Percentiles rank a stretch among this genome's conserved stretches.
Evolutionary conservation across 2,888 invertebrate genomes (phyloP).

Genomic region (Baronia brevicornis): DNA sequence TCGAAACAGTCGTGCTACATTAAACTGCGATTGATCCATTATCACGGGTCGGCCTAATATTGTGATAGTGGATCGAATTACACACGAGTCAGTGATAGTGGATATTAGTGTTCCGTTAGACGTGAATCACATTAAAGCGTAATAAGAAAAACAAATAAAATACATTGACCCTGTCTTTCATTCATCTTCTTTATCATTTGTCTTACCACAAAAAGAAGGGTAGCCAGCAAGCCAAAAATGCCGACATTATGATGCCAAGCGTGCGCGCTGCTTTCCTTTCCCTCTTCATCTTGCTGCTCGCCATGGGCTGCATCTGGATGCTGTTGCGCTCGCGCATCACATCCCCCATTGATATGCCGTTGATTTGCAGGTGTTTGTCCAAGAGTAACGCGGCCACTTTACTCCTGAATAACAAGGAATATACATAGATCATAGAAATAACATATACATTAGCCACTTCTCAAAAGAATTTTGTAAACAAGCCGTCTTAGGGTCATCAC

Average conservation of each 20-base stretch:
- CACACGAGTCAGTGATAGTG: no score
- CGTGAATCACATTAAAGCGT: no score
- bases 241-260: constrained; percentile 96
- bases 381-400: constrained; percentile 90
- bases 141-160: no score
- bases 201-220: constrained; percentile 95
- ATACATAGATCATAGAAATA: no score
- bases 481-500: no score
- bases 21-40: no score
- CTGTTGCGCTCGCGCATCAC: constrained; percentile 76
- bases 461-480: no score
- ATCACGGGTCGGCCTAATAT: no score
- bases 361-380: constrained; percentile 92
- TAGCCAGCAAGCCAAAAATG: constrained; percentile 95
- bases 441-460: no score
- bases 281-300: constrained; percentile 90
- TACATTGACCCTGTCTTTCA: neutral
- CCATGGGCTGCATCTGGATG: constrained; percentile 83
- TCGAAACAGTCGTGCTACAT: no score
- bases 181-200: neutral
- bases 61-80: no score
- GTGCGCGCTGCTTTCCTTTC: constrained; percentile 95
- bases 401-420: constrained; percentile 76
- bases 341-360: constrained; percentile 85
- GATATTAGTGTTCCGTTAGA: no score